Base-by-base conservation (phyloP, 1,140 invertebrate species). In the Babylonia areolata region DNA sequence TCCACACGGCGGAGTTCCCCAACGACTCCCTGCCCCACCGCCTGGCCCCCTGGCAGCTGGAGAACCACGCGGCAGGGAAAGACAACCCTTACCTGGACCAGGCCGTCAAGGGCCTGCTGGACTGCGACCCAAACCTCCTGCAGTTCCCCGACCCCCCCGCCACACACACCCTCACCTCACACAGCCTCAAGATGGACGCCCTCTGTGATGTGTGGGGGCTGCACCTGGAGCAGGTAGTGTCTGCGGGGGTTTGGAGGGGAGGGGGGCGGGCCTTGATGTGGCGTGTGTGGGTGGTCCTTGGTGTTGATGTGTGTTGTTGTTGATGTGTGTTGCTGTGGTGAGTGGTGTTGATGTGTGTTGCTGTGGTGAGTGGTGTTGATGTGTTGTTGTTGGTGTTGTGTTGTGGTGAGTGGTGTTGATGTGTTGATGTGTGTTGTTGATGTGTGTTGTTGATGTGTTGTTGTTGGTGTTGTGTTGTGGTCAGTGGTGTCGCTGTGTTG, bases 171-270 rank as follows among this genome's bases (percentile, higher is more conserved):
- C 94, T 98, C 51, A 98, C 97, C 97, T 96, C 96, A 0, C 97
- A 98, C 81, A 93, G 91, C 6, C 85, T 94, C 15, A 93, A 93
- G 84, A 87, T 84, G 31, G 88, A 92, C 78, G 90, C 90, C 92
- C 96, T 96, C 23, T 96, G 97, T 90, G 96, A 97, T 91, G 96
- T 99, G 15, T 98, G 98, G 98, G 97, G 82, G 33, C 69, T 84
- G n/a, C 82, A 84, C 31, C 69, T 84, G 40, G 82, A 84, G 46
- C 82, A 84, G 81, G 81, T 84, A 37, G 64, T n/a, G 17, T 23
- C 3, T 69, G 5, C 3, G 64, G 9, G 9, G 17, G 64, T 11
- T n/a, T 69, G n/a, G n/a, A 5, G n/a, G 64, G 64, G 9, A 6
- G n/a, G n/a, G n/a, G n/a, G n/a, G n/a, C n/a, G n/a, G n/a, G n/a